Percentiles rank a stretch among this genome's conserved stretches.
phyloP scores from a whole-genome alignment of 2,888 invertebrate genomes.

The Dolomedes plantarius region DNA sequence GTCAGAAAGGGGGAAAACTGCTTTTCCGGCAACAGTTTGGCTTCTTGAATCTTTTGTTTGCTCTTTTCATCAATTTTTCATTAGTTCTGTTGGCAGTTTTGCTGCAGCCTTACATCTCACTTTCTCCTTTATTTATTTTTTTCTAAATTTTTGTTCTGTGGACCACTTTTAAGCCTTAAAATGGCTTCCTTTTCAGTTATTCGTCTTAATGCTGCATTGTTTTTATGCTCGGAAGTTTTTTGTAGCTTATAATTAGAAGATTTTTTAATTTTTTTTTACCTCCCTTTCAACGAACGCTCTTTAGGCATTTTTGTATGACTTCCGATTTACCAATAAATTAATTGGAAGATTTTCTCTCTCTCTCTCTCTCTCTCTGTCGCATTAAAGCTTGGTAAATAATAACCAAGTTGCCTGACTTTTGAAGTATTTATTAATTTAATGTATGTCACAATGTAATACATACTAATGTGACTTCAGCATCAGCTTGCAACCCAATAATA shows the following conservation, averaged over 20 bases:
- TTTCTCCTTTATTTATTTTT: background rate
- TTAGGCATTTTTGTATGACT: background rate
- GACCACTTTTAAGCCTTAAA: background rate
- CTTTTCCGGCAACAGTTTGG: background rate
- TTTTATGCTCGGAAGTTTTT: background rate
- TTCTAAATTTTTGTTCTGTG: background rate
- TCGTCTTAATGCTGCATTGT: background rate
- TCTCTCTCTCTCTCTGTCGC: too few relatives aligned
- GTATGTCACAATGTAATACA: too few relatives aligned
- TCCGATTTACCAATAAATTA: too few relatives aligned
- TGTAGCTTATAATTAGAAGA: background rate
- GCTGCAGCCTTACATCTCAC: background rate
- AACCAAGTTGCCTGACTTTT: too few relatives aligned
- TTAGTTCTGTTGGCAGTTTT: background rate
- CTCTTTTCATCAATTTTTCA: background rate
- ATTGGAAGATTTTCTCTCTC: too few relatives aligned
- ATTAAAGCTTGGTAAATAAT: too few relatives aligned
- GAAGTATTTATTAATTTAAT: too few relatives aligned
- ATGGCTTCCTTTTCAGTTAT: constrained; percentile 21
- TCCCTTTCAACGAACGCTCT: background rate
- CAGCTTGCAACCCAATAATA: too few relatives aligned
- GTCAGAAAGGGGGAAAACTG: background rate
- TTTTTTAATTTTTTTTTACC: background rate
- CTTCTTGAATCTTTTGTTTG: constrained; percentile 9
- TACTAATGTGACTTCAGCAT: too few relatives aligned